These are phyloP conservation scores for Enteromius treurensis DNA, from an alignment of 2,797 vertebrate species.

Conservation along the genomic window DNA sequence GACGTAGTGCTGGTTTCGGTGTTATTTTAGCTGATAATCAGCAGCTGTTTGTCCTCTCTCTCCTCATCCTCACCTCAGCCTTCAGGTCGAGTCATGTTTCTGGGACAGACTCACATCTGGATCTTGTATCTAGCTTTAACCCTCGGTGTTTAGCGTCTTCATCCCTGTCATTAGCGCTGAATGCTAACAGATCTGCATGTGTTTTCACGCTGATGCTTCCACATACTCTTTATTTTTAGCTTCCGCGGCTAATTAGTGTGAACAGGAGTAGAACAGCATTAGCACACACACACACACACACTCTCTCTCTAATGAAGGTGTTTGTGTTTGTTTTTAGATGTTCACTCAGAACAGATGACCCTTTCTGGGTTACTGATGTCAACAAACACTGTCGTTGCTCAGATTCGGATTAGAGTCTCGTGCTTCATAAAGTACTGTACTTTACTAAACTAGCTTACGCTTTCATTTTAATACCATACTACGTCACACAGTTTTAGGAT, in stretches of 20 bases:
- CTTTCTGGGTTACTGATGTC: background rate
- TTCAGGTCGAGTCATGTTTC: background rate
- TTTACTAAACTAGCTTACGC: background rate
- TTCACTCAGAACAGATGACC: slow-evolving; percentile 71
- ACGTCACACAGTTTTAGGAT: background rate
- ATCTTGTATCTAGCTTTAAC: background rate
- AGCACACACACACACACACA: slow-evolving; percentile 56
- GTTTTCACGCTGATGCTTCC: slow-evolving; percentile 72
- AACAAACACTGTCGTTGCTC: background rate
- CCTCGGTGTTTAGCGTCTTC: slow-evolving; percentile 16
- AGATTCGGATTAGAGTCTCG: background rate
- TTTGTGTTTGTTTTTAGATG: slow-evolving; percentile 68
- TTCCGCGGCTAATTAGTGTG: slow-evolving; percentile 79
- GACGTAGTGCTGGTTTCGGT: background rate
- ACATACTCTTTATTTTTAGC: slow-evolving; percentile 80
- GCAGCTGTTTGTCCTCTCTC: background rate
- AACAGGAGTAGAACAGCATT: slow-evolving; percentile 80
- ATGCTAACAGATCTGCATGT: slow-evolving; percentile 80
- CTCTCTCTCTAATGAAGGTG: background rate
- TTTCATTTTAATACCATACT: background rate
- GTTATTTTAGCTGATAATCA: background rate
- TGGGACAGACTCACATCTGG: background rate
- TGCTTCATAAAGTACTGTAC: background rate
- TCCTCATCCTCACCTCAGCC: background rate
- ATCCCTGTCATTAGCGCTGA: slow-evolving; percentile 76